Base-by-base conservation (phyloP, 2,888 invertebrate species). In the Synergus japonicus region DNA sequence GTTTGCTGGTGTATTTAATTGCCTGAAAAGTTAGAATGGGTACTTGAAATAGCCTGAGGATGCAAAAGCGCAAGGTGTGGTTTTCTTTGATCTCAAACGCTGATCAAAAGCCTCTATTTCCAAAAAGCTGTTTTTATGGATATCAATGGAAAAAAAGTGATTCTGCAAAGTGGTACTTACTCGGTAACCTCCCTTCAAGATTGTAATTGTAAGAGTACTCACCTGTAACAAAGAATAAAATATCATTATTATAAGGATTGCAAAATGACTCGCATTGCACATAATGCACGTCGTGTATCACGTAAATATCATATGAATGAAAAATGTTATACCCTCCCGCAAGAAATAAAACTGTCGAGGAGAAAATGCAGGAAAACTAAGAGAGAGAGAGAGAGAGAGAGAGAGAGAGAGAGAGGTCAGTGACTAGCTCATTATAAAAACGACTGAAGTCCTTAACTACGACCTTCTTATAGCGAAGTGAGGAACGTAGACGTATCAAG, bases 401-500 rank as follows among this genome's bases (percentile, higher is more conserved):
- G n/a, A n/a, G n/a, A n/a, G 60, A 60, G 60, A 9, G 22, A 29
- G 29, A 29, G 29, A 69, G 22, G 41, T 65, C 64, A 37, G 64
- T 65, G 64, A 41, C 64, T 65, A 65, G 64, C n/a, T 65, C 41
- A 66, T 66, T 66, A 66, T 41, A 60, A 60, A 60, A 41, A 43
- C 66, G 43, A 66, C 66, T 43, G 43, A 66, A 66, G 66, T 66
- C 66, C 41, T 66, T 43, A 66, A 43, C 43, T 43, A 66, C 15
- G n/a, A 66, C 43, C 43, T 66, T 60, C 41, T 66, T 66, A 66
- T 43, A 66, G 41, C 18, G n/a, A n/a, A 10, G 15, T 37, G 29
- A 54, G 54, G 73, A 73, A 73, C 49, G n/a, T 73, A 22, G 60
- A 60, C 22, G 22, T 67, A 54, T 73, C 49, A 73, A 73, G 73